Conservation (phyloP, 2,113 vertebrate genomes). For the Bagarius yarrelli region DNA sequence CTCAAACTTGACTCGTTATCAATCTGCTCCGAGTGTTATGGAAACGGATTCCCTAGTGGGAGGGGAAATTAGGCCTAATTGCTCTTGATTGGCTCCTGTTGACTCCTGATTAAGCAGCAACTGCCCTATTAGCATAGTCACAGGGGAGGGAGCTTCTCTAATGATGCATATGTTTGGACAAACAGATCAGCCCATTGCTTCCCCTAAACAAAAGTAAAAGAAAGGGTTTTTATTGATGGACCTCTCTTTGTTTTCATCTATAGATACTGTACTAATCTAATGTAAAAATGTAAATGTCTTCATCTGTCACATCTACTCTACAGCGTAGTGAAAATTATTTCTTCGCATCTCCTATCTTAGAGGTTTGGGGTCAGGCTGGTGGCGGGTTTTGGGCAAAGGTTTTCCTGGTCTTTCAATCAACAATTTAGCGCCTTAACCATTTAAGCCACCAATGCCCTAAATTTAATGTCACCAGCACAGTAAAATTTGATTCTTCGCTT, state of each 20-base stretch:
- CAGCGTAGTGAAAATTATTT: too few species aligned
- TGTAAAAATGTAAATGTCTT: too few species aligned
- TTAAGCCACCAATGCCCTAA: too few species aligned
- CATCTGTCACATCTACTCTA: too few species aligned
- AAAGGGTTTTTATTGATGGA: background rate
- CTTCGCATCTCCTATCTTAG: too few species aligned
- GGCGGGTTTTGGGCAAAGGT: too few species aligned
- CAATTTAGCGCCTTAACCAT: too few species aligned
- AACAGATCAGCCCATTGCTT: slow-evolving; percentile 32
- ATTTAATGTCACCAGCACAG: too few species aligned
- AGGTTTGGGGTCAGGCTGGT: too few species aligned
- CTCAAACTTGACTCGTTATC: slow-evolving; percentile 46
- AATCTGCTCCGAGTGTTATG: slow-evolving; percentile 44
- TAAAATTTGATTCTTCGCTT: too few species aligned
- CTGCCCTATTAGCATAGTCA: slow-evolving; percentile 62
- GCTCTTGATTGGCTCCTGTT: slow-evolving; percentile 72
- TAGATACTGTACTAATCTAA: too few species aligned
- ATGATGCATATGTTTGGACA: slow-evolving; percentile 50
- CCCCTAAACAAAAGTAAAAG: background rate
- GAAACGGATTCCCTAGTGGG: slow-evolving; percentile 61
- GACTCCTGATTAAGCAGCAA: slow-evolving; percentile 68
- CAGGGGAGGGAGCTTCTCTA: slow-evolving; percentile 46
- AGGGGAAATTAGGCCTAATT: slow-evolving; percentile 68
- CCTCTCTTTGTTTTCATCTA: background rate
- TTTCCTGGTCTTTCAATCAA: too few species aligned